Percentiles rank a stretch among this genome's conserved stretches.
Conservation (phyloP, 2,888 invertebrate species). For the Coremacera marginata region DNA sequence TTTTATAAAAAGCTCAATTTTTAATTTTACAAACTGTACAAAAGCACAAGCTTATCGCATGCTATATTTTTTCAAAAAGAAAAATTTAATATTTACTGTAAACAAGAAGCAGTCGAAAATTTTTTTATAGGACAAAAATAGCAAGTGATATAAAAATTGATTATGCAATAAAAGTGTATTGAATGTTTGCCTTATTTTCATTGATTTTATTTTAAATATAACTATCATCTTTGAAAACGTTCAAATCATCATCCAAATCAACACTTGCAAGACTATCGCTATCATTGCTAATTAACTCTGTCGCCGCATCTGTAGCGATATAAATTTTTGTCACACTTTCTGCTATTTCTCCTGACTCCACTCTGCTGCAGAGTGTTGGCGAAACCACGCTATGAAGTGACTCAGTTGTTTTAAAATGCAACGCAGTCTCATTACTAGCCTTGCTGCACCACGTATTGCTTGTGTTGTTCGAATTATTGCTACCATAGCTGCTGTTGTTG, state of each 20-base stretch:
- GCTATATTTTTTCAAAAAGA: no score
- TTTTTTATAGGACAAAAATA: background rate
- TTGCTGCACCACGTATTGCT: slow-evolving; percentile 1
- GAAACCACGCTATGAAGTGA: background rate
- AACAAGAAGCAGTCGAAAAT: no score
- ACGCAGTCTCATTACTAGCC: background rate
- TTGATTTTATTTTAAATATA: slow-evolving; percentile 45
- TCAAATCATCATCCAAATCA: slow-evolving; percentile 41
- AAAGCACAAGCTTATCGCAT: no score
- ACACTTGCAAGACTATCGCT: slow-evolving; percentile 41
- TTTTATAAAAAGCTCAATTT: no score
- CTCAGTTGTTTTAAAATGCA: background rate
- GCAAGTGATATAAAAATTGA: no score
- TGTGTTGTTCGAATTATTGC: slow-evolving; percentile 28
- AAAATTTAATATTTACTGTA: no score
- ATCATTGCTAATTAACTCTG: slow-evolving; percentile 5
- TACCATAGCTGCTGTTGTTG: slow-evolving; percentile 44
- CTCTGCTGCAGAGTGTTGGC: background rate
- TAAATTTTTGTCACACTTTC: background rate
- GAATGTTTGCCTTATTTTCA: background rate
- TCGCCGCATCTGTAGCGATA: background rate
- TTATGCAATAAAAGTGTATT: background rate
- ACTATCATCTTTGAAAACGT: slow-evolving; percentile 54
- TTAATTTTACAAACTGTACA: no score
- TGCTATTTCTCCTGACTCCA: background rate